Percentiles rank a stretch among this genome's conserved stretches.
These are phyloP conservation scores for Ataeniobius toweri DNA, from an alignment of 2,797 vertebrate genomes.

Conservation along the genomic window DNA sequence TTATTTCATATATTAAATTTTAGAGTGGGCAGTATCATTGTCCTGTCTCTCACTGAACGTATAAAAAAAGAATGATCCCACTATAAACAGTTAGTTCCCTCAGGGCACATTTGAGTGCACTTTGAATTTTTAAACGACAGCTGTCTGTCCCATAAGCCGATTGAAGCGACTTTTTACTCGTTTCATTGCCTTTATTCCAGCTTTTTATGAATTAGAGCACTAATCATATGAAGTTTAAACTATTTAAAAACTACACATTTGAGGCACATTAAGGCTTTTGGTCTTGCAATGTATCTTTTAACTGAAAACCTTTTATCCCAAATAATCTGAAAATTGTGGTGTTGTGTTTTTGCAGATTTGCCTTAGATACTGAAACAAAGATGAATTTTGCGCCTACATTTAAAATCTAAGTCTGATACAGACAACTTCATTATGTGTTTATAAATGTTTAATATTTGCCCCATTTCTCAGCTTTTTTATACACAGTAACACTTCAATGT, in stretches of 20 bases:
- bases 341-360: neutral
- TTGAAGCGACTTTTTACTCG: slow-evolving; percentile 12
- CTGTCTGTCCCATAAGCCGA: slow-evolving; percentile 14
- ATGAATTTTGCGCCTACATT: neutral
- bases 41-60: slow-evolving; percentile 9
- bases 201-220: neutral
- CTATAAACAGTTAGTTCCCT: neutral
- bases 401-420: neutral
- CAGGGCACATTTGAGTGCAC: neutral
- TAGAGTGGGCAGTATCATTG: neutral
- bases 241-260: neutral
- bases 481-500: neutral
- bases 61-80: slow-evolving; percentile 34
- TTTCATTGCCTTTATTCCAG: neutral
- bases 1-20: neutral
- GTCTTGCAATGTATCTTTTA: neutral
- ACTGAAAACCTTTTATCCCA: neutral
- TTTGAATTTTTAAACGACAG: slow-evolving; percentile 36
- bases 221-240: neutral
- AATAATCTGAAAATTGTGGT: too few relatives aligned
- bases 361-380: neutral
- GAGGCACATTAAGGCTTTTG: neutral
- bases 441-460: neutral
- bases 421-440: neutral
- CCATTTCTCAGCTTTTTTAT: neutral